Evolutionary conservation across 2,113 vertebrate genomes (phyloP).

Genomic region (Isichthys henryi): DNA sequence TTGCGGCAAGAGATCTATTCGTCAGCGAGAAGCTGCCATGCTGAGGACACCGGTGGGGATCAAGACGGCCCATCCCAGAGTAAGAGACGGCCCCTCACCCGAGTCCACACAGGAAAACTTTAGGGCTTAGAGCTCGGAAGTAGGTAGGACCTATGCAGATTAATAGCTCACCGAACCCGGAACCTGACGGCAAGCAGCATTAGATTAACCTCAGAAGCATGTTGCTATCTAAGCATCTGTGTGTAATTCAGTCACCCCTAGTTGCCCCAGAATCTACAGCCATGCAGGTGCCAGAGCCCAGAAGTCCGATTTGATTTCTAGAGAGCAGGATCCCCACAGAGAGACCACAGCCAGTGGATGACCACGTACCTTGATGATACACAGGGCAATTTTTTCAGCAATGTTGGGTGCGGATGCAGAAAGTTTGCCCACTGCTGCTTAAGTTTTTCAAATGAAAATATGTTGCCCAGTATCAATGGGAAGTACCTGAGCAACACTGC

Average conservation of each 20-base stretch:
- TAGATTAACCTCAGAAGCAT: not conserved
- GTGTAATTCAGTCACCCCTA: not conserved
- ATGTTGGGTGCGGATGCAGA: not conserved
- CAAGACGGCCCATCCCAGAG: not conserved
- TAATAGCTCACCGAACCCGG: not conserved
- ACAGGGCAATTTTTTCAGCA: not conserved
- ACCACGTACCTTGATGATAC: not conserved
- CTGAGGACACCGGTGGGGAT: constrained; percentile 20
- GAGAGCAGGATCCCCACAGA: not conserved
- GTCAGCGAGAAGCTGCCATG: constrained; percentile 17
- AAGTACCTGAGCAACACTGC: not conserved
- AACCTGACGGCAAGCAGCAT: not conserved
- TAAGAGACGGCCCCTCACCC: not conserved
- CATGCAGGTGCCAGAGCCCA: not conserved
- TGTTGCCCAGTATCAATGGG: not conserved
- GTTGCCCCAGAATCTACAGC: not conserved
- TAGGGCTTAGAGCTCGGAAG: not conserved
- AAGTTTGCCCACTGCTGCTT: not conserved
- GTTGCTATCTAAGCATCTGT: not conserved
- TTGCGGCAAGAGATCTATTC: constrained; percentile 17
- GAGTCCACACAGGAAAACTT: not conserved
- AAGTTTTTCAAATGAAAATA: not conserved
- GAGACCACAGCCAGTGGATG: not conserved
- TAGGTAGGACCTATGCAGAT: not conserved
- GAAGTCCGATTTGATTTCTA: not conserved